Evolutionary conservation across 2,113 vertebrate genomes (phyloP).

Genomic region (Hiodon alosoides): DNA sequence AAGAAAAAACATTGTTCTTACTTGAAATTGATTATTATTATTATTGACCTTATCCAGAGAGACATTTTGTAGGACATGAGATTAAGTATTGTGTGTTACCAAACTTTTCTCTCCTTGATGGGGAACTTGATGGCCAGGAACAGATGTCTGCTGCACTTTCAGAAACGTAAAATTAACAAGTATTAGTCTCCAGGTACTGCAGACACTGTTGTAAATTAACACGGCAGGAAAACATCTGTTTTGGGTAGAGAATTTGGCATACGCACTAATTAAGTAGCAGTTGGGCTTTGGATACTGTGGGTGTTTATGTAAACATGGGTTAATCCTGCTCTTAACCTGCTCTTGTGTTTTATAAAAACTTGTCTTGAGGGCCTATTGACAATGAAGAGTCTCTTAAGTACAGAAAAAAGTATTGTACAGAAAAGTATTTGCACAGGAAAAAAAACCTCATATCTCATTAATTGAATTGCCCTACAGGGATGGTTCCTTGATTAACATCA

Average conservation of each 20-base stretch:
- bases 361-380: background rate
- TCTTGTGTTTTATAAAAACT: conserved; percentile 5
- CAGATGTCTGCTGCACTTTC: too few species aligned
- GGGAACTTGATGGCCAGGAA: too few species aligned
- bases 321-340: background rate
- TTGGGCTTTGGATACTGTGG: background rate
- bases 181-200: too few species aligned
- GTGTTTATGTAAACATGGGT: background rate
- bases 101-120: too few species aligned
- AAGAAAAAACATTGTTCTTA: too few species aligned
- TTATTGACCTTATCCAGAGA: too few species aligned
- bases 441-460: conserved; percentile 24
- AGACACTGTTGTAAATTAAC: background rate
- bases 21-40: too few species aligned
- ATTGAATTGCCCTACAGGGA: conserved; percentile 28
- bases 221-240: background rate
- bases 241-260: too few species aligned
- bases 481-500: conserved; percentile 33
- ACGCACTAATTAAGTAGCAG: too few species aligned
- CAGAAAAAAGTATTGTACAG: conserved; percentile 1
- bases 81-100: too few species aligned
- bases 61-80: too few species aligned
- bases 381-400: conserved; percentile 2
- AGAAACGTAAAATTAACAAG: too few species aligned
- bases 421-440: background rate